Evolutionary conservation across 2,113 vertebrate species (phyloP), one percentile per base, ranked within the genome.

Genomic region (Clarias gariepinus): DNA sequence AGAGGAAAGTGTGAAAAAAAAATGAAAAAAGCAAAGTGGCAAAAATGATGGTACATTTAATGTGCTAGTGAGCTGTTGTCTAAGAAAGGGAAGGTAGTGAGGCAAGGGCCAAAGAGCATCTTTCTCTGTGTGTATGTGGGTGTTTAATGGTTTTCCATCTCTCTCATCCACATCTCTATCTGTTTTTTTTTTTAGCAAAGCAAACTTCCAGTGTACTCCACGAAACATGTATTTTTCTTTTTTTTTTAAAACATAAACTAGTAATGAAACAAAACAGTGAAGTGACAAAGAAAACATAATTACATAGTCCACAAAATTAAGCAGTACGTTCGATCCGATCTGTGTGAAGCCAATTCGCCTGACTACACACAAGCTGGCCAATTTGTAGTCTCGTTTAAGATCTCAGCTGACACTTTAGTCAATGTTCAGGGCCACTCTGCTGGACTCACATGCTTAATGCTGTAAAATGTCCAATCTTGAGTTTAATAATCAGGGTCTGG

Each of bases 401-500:
- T 81, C 58, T 47, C 41, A 71, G 15, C 64, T 88, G 81, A 64
- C 74, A 86, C 64, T 84, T 86, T 80, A 86, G 33, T 81, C 64
- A 86, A 89, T 90, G 91, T 92, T 92, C 91, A 90, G 86, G 84
- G 76, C 83, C 86, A 85, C 80, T 16, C 60, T 85, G 60, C 81
- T 74, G 87, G 12, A 41, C 53, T 23, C 90, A 41, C 23, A 87
- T 86, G 84, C 87, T 89, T 91, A 89, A 91, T 90, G 90, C 92
- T 91, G 92, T 92, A 88, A 92, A 91, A 89, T 85, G 76, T 71
- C 80, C 5, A 87, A 91, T 87, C 76, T 74, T 47, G 2, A n/a
- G 2, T 92, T 91, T 90, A 93, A 89, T 92, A 92, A 93, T 93
- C 93, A 93, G 83, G 63, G 36, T 52, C 63, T n/a, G 4, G 60